Conservation (phyloP, 2,113 vertebrate genomes). For the Beaufortia kweichowensis region DNA sequence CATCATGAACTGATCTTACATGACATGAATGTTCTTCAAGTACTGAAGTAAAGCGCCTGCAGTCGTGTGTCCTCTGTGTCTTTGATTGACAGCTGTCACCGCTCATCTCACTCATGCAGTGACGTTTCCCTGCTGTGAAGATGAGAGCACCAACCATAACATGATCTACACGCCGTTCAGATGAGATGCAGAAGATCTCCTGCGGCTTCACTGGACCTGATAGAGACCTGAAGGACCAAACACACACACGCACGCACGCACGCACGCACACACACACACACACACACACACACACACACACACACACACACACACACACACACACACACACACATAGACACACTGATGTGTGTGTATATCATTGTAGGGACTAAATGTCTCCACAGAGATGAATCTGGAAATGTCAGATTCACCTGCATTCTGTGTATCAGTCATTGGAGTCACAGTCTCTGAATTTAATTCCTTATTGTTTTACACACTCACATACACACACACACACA, state of each 20-base stretch:
- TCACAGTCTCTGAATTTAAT: too few relatives aligned
- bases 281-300: background rate
- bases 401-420: too few relatives aligned
- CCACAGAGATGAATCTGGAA: too few relatives aligned
- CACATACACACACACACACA: too few relatives aligned
- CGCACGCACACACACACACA: background rate
- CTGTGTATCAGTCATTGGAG: too few relatives aligned
- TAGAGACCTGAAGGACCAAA: background rate
- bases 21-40: slow-evolving; percentile 46
- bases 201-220: slow-evolving; percentile 37
- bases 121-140: slow-evolving; percentile 22
- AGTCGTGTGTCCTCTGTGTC: background rate
- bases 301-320: background rate
- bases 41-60: slow-evolving; percentile 23
- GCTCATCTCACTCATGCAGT: slow-evolving; percentile 38
- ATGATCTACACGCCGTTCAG: slow-evolving; percentile 38
- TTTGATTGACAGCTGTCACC: slow-evolving; percentile 50
- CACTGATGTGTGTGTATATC: too few relatives aligned
- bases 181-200: slow-evolving; percentile 34
- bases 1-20: slow-evolving; percentile 22
- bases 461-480: too few relatives aligned
- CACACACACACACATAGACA: background rate
- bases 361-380: too few relatives aligned
- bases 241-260: background rate
- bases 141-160: slow-evolving; percentile 43